phyloP scores from a whole-genome alignment of 2,888 invertebrate genomes.

The Aethes cnicana region DNA sequence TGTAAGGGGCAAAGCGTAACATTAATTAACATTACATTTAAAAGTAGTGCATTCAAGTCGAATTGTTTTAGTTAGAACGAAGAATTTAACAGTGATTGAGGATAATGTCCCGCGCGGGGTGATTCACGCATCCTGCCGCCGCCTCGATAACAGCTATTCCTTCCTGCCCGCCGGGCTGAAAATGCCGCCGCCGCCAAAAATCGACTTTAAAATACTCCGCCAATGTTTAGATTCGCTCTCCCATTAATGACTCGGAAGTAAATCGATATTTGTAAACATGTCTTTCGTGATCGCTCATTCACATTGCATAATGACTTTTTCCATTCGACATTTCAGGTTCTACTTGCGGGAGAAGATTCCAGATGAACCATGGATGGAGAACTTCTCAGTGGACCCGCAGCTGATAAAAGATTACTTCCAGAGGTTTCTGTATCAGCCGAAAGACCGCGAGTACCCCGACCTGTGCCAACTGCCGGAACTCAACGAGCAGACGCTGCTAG shows the following conservation, averaged over 20 bases:
- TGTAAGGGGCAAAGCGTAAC: conserved; percentile 31
- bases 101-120: conserved; percentile 62
- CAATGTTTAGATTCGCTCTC: conserved; percentile 51
- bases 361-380: conserved; percentile 93
- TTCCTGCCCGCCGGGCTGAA: conserved; percentile 76
- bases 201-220: conserved; percentile 52
- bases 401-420: conserved; percentile 96
- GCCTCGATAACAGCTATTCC: conserved; percentile 71
- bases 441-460: conserved; percentile 97
- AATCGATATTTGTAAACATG: conserved; percentile 40
- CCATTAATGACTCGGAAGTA: conserved; percentile 67
- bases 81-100: conserved; percentile 63
- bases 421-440: conserved; percentile 94
- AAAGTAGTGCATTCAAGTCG: conserved; percentile 31
- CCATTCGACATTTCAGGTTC: conserved; percentile 83
- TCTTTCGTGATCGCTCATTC: conserved; percentile 12
- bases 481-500: conserved; percentile 95
- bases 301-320: background rate
- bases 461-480: conserved; percentile 97
- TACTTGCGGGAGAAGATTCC: conserved; percentile 93
- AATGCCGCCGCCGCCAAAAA: conserved; percentile 58
- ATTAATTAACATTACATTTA: conserved; percentile 41
- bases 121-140: conserved; percentile 77
- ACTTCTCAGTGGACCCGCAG: conserved; percentile 94
- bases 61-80: conserved; percentile 52